Evolutionary conservation across 1,140 invertebrate species (phyloP), one percentile per base, ranked within the genome.

Genomic region (Radopholus similis): DNA sequence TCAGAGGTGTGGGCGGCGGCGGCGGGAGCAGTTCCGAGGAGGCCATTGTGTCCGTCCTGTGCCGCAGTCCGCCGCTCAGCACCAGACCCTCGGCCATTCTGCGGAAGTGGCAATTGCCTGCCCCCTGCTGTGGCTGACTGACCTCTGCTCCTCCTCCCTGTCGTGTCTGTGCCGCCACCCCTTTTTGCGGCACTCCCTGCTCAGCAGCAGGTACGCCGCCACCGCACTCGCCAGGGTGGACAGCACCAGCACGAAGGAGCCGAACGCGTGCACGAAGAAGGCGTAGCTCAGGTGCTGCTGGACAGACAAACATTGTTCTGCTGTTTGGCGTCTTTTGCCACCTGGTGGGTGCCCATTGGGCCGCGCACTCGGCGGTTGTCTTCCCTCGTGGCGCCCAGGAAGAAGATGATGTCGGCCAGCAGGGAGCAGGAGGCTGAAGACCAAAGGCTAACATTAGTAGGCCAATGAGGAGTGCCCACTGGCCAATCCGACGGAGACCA

Each of bases 211-310:
- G 59, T 76, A 76, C 2, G 59, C 63, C 15, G 77, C 62, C 11
- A 70, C 47, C 30, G 58, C 67, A 34, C 71, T 77, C 40, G 44
- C 73, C 9, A 76, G 4, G 8, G 68, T 55, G 6, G 75, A 59
- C 26, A 40, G 26, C 32, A 67, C 64, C 21, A 76, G 40, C n/a
- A 60, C 57, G 6, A 71, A 26, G 13, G 77, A 78, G 5, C 65
- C 75, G 18, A 80, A 54, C 5, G 64, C 28, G 44, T 77, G 75
- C 28, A 80, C 55, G 54, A 79, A 81, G 35, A 68, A 77, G 13
- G 77, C 75, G 28, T 73, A 77, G 13, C 77, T 76, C 32, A 77
- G 58, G 23, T 69, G 34, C 67, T 77, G 75, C 75, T 77, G 37
- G 62, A 75, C 15, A 18, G 30, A 47, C 47, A 21, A 1, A 23